phyloP scores from a whole-genome alignment of 2,888 invertebrate species.

The Drosophila picticornis region DNA sequence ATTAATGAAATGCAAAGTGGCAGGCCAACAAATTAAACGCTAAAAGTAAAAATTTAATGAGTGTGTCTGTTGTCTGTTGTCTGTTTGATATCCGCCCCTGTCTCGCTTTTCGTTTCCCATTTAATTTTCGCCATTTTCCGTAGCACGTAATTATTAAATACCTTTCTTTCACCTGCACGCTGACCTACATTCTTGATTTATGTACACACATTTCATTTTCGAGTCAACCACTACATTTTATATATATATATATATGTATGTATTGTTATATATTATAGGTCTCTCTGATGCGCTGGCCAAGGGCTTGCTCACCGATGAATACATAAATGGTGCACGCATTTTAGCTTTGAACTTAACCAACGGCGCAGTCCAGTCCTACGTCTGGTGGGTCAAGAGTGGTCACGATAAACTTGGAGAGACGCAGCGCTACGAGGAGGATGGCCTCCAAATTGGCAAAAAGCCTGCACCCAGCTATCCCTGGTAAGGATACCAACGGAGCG shows the following conservation, averaged over 20 bases:
- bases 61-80: conserved; percentile 6
- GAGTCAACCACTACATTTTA: conserved; percentile 8
- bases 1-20: conserved; percentile 12
- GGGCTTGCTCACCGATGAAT: conserved; percentile 89
- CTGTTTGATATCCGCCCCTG: neutral
- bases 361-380: conserved; percentile 87
- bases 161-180: conserved; percentile 9
- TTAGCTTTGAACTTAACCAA: conserved; percentile 88
- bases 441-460: conserved; percentile 87
- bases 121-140: conserved; percentile 52
- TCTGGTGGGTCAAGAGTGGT: conserved; percentile 87
- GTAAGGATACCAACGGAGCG: conserved; percentile 84
- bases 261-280: conserved; percentile 85
- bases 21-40: conserved; percentile 28
- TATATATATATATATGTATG: too few relatives aligned
- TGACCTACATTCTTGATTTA: conserved; percentile 43
- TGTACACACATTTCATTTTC: conserved; percentile 9
- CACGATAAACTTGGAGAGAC: conserved; percentile 84
- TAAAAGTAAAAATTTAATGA: conserved; percentile 34
- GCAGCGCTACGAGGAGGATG: conserved; percentile 87
- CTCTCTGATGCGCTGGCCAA: conserved; percentile 91
- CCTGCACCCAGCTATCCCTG: conserved; percentile 90
- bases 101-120: conserved; percentile 14
- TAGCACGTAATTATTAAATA: conserved; percentile 35
- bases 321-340: conserved; percentile 87